Percentiles rank a stretch among this genome's conserved stretches.
Conservation (phyloP, 2,797 vertebrate species). For the Acanthiza pusilla region DNA sequence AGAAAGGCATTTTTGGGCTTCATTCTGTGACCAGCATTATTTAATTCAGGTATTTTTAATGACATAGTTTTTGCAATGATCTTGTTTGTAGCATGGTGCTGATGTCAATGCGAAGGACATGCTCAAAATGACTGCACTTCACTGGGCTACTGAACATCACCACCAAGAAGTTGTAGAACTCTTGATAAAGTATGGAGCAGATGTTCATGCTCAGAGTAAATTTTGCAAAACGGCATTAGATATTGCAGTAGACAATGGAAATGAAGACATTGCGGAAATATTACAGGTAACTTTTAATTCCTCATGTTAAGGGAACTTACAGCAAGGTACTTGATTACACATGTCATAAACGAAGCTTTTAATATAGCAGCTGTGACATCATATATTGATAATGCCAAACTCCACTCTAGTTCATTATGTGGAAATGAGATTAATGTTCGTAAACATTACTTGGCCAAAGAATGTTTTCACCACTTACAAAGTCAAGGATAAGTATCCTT, state of each 20-base stretch:
- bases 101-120: slow-evolving; percentile 89
- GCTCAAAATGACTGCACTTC: slow-evolving; percentile 89
- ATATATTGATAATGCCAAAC: neutral
- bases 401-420: neutral
- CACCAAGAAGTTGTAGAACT: slow-evolving; percentile 85
- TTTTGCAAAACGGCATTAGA: slow-evolving; percentile 88
- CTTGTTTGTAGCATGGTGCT: slow-evolving; percentile 81
- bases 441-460: neutral
- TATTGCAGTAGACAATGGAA: slow-evolving; percentile 85
- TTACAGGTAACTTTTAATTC: slow-evolving; percentile 79
- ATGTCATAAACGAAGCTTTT: neutral
- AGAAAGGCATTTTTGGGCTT: neutral
- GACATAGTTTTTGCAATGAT: slow-evolving; percentile 35
- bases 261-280: slow-evolving; percentile 84
- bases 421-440: neutral
- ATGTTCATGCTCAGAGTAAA: slow-evolving; percentile 87
- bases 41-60: slow-evolving; percentile 1
- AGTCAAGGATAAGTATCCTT: neutral
- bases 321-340: neutral
- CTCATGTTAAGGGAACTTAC: neutral
- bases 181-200: slow-evolving; percentile 84
- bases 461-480: neutral
- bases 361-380: neutral
- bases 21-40: neutral
- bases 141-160: slow-evolving; percentile 87